phyloP scores from a whole-genome alignment of 2,113 vertebrate species.

The Thinocorus orbignyianus region DNA sequence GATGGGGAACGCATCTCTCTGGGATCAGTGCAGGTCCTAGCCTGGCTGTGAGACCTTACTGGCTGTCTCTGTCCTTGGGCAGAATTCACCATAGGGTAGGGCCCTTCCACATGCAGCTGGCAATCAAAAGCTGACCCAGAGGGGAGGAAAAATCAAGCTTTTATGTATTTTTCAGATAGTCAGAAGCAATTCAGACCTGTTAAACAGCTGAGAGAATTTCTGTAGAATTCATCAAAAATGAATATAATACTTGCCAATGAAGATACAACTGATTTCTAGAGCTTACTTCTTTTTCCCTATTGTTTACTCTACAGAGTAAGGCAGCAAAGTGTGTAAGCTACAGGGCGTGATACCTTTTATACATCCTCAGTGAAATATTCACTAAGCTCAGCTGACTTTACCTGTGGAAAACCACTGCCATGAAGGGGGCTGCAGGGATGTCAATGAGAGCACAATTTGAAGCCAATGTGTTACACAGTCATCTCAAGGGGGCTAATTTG shows the following conservation, averaged over 20 bases:
- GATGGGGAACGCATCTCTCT: neutral
- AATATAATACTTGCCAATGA: neutral
- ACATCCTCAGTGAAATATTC: neutral
- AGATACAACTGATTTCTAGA: neutral
- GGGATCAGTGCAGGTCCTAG: fast-evolving
- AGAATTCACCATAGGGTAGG: neutral
- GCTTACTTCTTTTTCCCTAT: neutral
- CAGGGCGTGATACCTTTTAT: neutral
- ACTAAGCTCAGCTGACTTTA: neutral
- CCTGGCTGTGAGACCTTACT: fast-evolving
- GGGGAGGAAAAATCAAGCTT: neutral
- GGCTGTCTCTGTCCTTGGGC: fast-evolving
- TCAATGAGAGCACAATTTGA: neutral
- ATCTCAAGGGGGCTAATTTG: neutral
- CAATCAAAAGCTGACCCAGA: neutral
- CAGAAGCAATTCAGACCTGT: neutral
- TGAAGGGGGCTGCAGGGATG: neutral
- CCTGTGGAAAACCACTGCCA: neutral
- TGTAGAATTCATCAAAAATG: neutral
- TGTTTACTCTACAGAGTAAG: neutral
- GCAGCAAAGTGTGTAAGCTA: neutral
- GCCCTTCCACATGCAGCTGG: neutral
- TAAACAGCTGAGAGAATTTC: neutral
- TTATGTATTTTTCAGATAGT: neutral
- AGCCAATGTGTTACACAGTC: neutral